Base-by-base conservation (phyloP, 1,140 invertebrate genomes). In the Penaeus vannamei region DNA sequence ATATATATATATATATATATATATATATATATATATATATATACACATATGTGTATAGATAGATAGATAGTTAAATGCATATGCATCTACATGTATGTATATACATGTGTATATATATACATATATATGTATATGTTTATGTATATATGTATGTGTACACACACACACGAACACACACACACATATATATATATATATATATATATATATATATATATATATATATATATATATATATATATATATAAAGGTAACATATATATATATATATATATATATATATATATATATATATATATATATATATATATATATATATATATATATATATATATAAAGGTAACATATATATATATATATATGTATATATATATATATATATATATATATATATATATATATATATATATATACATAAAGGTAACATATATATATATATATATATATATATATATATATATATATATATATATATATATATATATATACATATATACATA, bases 381-480 rank as follows among this genome's bases (percentile, higher is more conserved):
- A 7, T n/a, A 29, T 76, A 2, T 26, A 29, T 26, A 20, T 84
- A 69, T 36, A 36, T 84, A 32, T 84, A 69, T 64, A 69, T 84
- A 69, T 32, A 42, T 66, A 69, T 84, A 36, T 69, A 5, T 61
- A 8, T 61, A 64, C 64, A 26, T 60, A 32, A n/a, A n/a, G n/a
- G n/a, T n/a, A n/a, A n/a, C 64, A 26, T 64, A 36, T 64, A 32
- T 84, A 32, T 61, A 32, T 62, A 32, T 62, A 29, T 26, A 4
- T 62, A 7, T 22, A 42, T 69, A 53, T 84, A 12, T 84, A 42
- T 84, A 53, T 84, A 8, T 84, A 64, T 84, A 64, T 84, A 32
- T 84, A 64, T 84, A 64, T 84, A 64, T 84, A 36, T 84, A 36
- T 84, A 36, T 84, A 36, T 84, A 36, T 84, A 4, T 84, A 36